Evolutionary conservation across 1,140 invertebrate species (phyloP).

Genomic region (Meloidogyne floridensis): DNA sequence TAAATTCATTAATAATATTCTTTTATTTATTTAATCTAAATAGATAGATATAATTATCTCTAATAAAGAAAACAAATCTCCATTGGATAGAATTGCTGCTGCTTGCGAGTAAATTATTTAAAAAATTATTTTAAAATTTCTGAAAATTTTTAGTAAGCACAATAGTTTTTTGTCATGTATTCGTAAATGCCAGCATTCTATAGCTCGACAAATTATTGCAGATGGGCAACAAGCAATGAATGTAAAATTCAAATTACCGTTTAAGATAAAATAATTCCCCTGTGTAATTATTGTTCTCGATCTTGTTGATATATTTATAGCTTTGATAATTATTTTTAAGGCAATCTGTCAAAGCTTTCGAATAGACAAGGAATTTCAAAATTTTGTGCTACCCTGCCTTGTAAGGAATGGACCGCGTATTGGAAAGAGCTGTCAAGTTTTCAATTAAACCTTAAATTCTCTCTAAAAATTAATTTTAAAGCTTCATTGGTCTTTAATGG

Average conservation of each 20-base stretch:
- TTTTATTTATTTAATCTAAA: too few species aligned
- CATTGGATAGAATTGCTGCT: slow-evolving; percentile 9
- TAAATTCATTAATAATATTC: too few species aligned
- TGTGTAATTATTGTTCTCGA: too few species aligned
- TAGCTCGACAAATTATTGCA: slow-evolving; percentile 9
- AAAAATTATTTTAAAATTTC: neutral
- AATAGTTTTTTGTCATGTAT: slow-evolving; percentile 4
- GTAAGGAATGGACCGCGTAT: neutral
- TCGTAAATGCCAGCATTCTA: neutral
- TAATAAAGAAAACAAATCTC: neutral
- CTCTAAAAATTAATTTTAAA: neutral
- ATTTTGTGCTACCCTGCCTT: slow-evolving; percentile 23
- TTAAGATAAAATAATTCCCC: neutral
- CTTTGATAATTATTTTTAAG: neutral
- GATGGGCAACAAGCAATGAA: slow-evolving; percentile 22
- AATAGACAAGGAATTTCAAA: slow-evolving; percentile 15
- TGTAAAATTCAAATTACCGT: neutral
- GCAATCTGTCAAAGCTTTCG: slow-evolving; percentile 21
- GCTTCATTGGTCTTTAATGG: slow-evolving; percentile 28
- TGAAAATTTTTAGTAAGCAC: slow-evolving; percentile 12
- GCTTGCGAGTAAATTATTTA: slow-evolving; percentile 14
- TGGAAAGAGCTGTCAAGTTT: slow-evolving; percentile 26
- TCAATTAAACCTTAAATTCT: neutral
- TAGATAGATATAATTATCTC: neutral
- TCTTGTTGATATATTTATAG: neutral